Base-by-base conservation (phyloP, 2,888 invertebrate genomes). In the Oeneis ivallda region DNA sequence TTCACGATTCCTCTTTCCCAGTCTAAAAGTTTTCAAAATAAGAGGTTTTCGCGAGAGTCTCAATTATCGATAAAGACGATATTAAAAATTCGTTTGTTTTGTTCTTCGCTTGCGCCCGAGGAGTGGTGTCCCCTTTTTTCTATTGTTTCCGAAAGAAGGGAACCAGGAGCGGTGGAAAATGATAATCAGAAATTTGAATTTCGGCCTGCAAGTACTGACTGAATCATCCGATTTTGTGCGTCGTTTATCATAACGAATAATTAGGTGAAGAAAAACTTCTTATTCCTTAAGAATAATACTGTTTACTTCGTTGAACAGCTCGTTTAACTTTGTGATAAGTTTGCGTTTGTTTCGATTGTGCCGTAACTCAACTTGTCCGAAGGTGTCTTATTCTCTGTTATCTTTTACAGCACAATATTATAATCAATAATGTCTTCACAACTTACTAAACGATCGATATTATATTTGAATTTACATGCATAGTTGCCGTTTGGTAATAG, bases 31-130 rank as follows among this genome's bases (percentile, higher is more conserved):
- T 91, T 90, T 85, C 84, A 89, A 92, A 92, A 91, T 90, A 88
- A 90, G 89, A 90, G 91, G 84, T 90, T 91, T 89, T 88, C 85
- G 83, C 85, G 82, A 84, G 87, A 89, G 85, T 91, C 91, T 91
- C 92, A 92, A 91, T 92, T 90, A 91, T 92, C 91, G 90, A 91
- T 91, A 88, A 90, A 90, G 89, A 83, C 89, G 89, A 90, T 91
- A 92, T 92, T 91, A 92, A 91, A 92, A 92, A 90, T 90, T 90
- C 90, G 92, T 91, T 92, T 91, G 91, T 92, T 91, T 92, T 92
- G 90, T 91, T 89, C 90, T 87, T 87, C 81, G 86, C 82, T 81
- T 81, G 83, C 84, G 87, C 87, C 80, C 81, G 81, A 81, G 82
- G 84, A 84, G 81, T 83, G 84, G 85, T 85, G 75, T 85, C 85